Percentiles rank a stretch among this genome's conserved stretches.
phyloP scores from a whole-genome alignment of 2,888 invertebrate genomes.

The Nipponacmea schrenckii region DNA sequence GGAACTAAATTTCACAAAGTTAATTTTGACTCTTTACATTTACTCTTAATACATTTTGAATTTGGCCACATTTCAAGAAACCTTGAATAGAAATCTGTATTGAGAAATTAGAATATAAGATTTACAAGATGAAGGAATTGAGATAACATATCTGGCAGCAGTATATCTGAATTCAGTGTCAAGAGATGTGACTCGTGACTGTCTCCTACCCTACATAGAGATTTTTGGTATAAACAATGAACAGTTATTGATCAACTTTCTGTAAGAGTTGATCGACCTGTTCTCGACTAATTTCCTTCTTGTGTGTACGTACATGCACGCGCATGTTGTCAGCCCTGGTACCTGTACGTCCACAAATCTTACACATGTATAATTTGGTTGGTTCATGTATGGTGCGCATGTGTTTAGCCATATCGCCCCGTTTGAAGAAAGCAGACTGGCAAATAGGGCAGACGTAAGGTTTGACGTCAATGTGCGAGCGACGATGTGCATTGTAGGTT shows the following conservation, averaged over 20 bases:
- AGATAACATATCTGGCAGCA: too few species aligned
- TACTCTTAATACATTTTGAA: too few species aligned
- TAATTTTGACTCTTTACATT: too few species aligned
- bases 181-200: too few species aligned
- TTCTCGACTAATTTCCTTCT: conserved; percentile 26
- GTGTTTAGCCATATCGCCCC: conserved; percentile 51
- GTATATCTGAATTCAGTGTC: too few species aligned
- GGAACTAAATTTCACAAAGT: too few species aligned
- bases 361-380: conserved; percentile 43
- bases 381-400: conserved; percentile 46
- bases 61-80: too few species aligned
- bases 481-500: conserved; percentile 45
- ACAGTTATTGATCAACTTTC: conserved; percentile 9
- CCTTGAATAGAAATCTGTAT: too few species aligned
- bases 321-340: conserved; percentile 52
- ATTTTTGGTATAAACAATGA: too few species aligned
- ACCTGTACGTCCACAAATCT: conserved; percentile 46
- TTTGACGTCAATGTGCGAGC: conserved; percentile 41
- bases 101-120: too few species aligned
- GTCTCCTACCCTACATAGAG: too few species aligned
- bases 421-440: conserved; percentile 46
- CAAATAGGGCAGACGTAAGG: conserved; percentile 43
- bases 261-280: conserved; percentile 17
- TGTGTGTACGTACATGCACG: conserved; percentile 39
- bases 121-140: too few species aligned